Conservation (phyloP, 2,113 vertebrate species). For the Tragelaphus strepsiceros region DNA sequence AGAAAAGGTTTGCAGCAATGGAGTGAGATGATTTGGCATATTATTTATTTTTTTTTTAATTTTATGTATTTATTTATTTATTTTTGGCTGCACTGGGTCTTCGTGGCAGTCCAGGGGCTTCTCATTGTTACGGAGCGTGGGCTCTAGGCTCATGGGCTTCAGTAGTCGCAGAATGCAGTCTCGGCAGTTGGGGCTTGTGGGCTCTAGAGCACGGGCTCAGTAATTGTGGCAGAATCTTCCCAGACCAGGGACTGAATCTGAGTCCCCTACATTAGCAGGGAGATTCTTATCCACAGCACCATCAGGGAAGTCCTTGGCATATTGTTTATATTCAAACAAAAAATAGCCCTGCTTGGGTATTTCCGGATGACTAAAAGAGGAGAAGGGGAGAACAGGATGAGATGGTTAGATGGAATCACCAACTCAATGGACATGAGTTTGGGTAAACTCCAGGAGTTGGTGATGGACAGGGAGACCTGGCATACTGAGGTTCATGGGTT, state of each 20-base stretch:
- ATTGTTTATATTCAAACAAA: not conserved
- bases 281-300: not conserved
- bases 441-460: not conserved
- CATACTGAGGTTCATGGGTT: not conserved
- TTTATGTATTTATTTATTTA: not conserved
- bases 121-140: rapidly evolving
- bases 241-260: not conserved
- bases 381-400: not conserved
- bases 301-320: not conserved
- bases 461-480: not conserved
- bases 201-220: not conserved
- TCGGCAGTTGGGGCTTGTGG: not conserved
- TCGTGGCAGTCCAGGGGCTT: not conserved
- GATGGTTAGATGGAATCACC: not conserved
- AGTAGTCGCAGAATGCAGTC: rapidly evolving
- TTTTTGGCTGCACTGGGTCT: not conserved
- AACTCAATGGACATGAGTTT: not conserved
- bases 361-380: not conserved
- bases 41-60: not conserved
- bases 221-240: not conserved
- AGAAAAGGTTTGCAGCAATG: not conserved
- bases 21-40: not conserved
- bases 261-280: not conserved
- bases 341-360: no score
- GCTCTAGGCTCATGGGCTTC: not conserved